Evolutionary conservation across 2,888 invertebrate species (phyloP), one percentile per base, ranked within the genome.

Genomic region (Buathra laborator): DNA sequence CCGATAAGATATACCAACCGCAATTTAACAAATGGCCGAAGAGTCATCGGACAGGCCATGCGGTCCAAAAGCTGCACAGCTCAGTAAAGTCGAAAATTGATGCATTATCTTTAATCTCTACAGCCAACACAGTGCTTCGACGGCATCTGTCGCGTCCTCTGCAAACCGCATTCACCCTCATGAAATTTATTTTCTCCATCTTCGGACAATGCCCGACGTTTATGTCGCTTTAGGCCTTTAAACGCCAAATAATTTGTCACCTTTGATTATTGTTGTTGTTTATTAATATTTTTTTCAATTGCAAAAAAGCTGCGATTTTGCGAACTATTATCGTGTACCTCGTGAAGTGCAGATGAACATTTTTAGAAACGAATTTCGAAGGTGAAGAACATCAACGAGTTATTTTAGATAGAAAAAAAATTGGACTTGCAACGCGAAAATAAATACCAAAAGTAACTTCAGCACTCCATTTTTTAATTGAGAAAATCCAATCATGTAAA

Each of bases 41-140:
- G 76, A 75, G 78, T 79, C 72, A 81, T 79, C 68, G 32, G 44
- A n/a, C 24, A 14, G 66, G 76, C 66, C 81, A 68, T 78, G 77
- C 29, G 66, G 72, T 51, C 59, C 62, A 37, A 29, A 37, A 37
- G 6, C 9, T 5, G 37, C 29, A 24, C 53, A 79, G 48, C 70
- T 75, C 32, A 48, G 66, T 64, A 68, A 59, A 75, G 74, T 75
- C 70, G 81, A 85, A 81, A 75, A 85, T 81, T 85, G 82, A 82
- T 64, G 82, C 71, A 76, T 82, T 85, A 85, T 85, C 85, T 85
- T 76, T 85, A 85, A 85, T 85, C 85, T 80, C 67, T 83, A 83
- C 80, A 76, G 76, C 85, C 82, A 85, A 85, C 85, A 82, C 72
- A 16, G 16, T 37, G 46, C 37, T 29, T 24, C 14, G 75, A 43